Evolutionary conservation across 2,888 invertebrate species (phyloP), one percentile per base, ranked within the genome.

Genomic region (Rhagonycha lutea): DNA sequence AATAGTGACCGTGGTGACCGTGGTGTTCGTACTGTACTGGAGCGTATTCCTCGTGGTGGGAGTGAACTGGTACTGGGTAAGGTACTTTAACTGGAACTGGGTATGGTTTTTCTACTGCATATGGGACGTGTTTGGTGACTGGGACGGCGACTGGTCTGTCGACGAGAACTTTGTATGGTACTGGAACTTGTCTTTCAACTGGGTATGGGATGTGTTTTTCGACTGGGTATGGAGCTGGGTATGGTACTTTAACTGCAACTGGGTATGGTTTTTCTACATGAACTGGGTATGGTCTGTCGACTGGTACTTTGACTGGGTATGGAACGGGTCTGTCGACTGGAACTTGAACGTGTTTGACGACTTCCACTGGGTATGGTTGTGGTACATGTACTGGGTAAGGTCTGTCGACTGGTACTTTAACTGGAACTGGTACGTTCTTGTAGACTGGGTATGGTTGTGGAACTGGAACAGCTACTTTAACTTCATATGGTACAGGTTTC

Each of bases 391-490:
- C 92, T 79, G 93, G 92, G 89, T 92, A 92, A 68, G 93, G 93
- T 87, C 91, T 91, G 88, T 91, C 92, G 73, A 92, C 92, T 81
- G 91, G 92, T 69, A 92, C 93, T 85, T 94, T 93, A 47, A 94
- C 94, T 80, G 93, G 93, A 71, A 91, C 90, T 70, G 92, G 93
- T 75, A 95, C 91, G 83, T 93, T 92, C 81, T 90, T 91, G 82
- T 89, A 88, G 10, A 94, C 92, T 69, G 94, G 94, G 88, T 93
- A 94, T 79, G 93, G 94, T 86, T 92, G 94, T 81, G 93, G 93
- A 4, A 95, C 91, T 83, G 94, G 94, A 0, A 94, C 93, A 86
- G 91, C 92, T 60, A 94, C 94, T 87, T 94, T 94, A 8, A 94
- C 94, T 80, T 93, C 93, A 84, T 91, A 91, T 83, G 93, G 93